Evolutionary conservation across 1,140 invertebrate genomes (phyloP), one percentile per base, ranked within the genome.

Genomic region (Streblospio benedicti): DNA sequence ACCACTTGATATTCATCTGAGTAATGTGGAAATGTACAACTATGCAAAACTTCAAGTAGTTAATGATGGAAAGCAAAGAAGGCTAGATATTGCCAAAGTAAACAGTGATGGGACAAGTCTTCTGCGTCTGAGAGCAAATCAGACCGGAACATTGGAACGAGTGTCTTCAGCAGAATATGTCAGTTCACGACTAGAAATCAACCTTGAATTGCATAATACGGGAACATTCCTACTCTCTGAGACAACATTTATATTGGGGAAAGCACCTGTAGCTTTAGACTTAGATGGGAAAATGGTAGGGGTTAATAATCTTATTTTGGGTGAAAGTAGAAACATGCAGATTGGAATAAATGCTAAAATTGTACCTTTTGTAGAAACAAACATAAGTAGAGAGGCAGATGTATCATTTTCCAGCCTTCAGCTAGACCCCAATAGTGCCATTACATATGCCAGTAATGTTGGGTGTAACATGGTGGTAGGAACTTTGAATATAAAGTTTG

Each of bases 191-290:
- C 61, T 70, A 9, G 61, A 66, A 51, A 65, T 70, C 27, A 71
- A 70, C 50, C 60, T 71, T 28, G 67, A 69, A 52, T 62, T 71
- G 4, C 66, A 70, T 49, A 60, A 68, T 62, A 69, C 68, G 43
- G 70, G 70, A 16, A 64, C 68, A 57, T 70, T 69, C 57, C 65
- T 71, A 12, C 47, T 71, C 25, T 70, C 68, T 2, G 66, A 71
- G 57, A 68, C 67, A 18, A 67, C 67, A 1, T 67, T 63, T 16
- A 66, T 71, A 30, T 51, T 71, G 18, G 70, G 70, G 1, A 64
- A 67, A 32, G 67, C 62, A 1, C 18, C 50, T 4, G 62, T 61
- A 33, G 68, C 70, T 1, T 54, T 70, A 18, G 67, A 71, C 58
- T 52, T 70, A 14, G 64, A 70, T 55, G 70, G 70, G 14, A 59